Evolutionary conservation across 2,888 invertebrate genomes (phyloP).

Genomic region (Bibio marci): DNA sequence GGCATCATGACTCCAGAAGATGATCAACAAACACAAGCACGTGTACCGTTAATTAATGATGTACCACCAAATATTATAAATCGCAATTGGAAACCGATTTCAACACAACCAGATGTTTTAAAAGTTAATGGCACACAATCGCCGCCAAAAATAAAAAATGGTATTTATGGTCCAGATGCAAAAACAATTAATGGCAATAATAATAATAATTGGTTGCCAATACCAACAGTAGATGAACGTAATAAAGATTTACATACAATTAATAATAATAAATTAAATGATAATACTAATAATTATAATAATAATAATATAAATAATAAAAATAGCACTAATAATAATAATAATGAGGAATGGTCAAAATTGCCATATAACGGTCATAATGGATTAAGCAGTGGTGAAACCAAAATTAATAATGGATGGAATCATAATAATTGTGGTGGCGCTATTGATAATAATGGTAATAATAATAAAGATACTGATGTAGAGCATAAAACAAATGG

Average conservation of each 20-base stretch:
- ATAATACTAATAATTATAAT: no score
- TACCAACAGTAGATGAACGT: no score
- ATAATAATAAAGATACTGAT: not conserved
- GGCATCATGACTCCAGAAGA: conserved; percentile 11
- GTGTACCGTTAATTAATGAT: conserved; percentile 4
- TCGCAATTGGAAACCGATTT: not conserved
- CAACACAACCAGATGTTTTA: not conserved
- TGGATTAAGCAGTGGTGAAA: not conserved
- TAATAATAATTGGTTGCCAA: no score
- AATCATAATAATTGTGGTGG: not conserved
- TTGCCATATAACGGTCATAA: not conserved
- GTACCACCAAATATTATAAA: not conserved
- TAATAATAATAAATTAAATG: no score
- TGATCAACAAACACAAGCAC: conserved; percentile 7
- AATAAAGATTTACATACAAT: no score
- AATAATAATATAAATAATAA: no score
- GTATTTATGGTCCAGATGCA: not conserved
- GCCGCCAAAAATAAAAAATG: not conserved
- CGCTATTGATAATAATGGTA: not conserved
- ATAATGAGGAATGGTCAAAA: no score
- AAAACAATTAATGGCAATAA: not conserved
- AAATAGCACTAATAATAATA: no score
- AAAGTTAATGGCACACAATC: not conserved
- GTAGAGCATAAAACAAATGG: not conserved
- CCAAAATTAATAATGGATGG: not conserved